phyloP scores from a whole-genome alignment of 2,113 vertebrate genomes.

The Clarias macrocephalus region DNA sequence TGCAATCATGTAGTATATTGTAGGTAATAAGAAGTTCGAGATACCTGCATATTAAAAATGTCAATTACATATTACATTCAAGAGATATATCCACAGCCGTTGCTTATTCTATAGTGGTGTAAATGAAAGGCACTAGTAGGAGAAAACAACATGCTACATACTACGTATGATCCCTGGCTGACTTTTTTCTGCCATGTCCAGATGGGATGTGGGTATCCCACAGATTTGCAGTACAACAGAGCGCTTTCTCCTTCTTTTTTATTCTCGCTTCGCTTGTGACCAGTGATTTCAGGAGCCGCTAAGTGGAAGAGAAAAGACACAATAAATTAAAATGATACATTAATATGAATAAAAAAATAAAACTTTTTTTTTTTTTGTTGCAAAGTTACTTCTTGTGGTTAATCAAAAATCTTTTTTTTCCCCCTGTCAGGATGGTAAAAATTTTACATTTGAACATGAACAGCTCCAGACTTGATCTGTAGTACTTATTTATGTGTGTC shows the following conservation, averaged over 20 bases:
- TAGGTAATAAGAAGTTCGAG: neutral
- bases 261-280: constrained; percentile 96
- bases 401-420: neutral
- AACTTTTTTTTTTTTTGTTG: neutral
- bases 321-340: neutral
- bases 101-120: neutral
- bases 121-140: neutral
- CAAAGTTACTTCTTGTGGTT: neutral
- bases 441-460: neutral
- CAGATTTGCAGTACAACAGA: constrained; percentile 90
- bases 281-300: constrained; percentile 88
- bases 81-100: neutral
- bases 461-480: neutral
- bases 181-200: constrained; percentile 90
- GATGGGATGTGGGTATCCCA: constrained; percentile 90
- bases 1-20: neutral
- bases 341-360: neutral
- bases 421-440: too few species aligned
- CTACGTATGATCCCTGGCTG: constrained; percentile 70
- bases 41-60: neutral
- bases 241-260: constrained; percentile 94
- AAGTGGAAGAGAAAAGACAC: constrained; percentile 41
- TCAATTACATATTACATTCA: neutral
- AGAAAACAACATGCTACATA: constrained; percentile 58
- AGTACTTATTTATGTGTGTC: neutral